Conservation (phyloP, 2,888 invertebrate genomes). For the Peribatodes rhomboidaria region DNA sequence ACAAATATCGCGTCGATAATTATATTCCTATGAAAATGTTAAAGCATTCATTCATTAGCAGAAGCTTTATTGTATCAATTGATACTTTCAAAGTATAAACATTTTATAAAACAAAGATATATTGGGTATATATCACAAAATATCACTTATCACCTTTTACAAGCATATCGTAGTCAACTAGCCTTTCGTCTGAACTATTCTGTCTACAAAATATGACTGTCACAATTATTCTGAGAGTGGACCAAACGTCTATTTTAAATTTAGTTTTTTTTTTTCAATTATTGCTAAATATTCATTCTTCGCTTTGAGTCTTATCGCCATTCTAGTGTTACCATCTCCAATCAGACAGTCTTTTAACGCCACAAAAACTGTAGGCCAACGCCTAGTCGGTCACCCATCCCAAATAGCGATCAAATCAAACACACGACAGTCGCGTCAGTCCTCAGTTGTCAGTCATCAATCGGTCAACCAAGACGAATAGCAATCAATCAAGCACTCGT, state of each 20-base stretch:
- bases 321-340: background rate
- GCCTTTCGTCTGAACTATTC: background rate
- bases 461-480: no score
- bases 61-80: background rate
- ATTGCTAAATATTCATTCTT: background rate
- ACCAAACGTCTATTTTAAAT: background rate
- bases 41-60: background rate
- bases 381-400: background rate
- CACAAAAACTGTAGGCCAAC: background rate
- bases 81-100: background rate
- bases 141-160: slow-evolving; percentile 25
- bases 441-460: no score
- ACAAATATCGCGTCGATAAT: background rate
- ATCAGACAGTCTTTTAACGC: no score
- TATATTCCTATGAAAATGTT: background rate
- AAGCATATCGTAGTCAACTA: slow-evolving; percentile 9
- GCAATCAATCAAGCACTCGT: background rate
- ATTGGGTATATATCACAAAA: slow-evolving; percentile 30
- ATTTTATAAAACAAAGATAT: slow-evolving; percentile 14
- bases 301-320: background rate
- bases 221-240: background rate
- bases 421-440: no score
- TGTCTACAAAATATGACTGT: no score
- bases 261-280: background rate
- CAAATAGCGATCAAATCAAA: background rate